Base-by-base conservation (phyloP, 2,888 invertebrate species). In the Hermodice carunculata region DNA sequence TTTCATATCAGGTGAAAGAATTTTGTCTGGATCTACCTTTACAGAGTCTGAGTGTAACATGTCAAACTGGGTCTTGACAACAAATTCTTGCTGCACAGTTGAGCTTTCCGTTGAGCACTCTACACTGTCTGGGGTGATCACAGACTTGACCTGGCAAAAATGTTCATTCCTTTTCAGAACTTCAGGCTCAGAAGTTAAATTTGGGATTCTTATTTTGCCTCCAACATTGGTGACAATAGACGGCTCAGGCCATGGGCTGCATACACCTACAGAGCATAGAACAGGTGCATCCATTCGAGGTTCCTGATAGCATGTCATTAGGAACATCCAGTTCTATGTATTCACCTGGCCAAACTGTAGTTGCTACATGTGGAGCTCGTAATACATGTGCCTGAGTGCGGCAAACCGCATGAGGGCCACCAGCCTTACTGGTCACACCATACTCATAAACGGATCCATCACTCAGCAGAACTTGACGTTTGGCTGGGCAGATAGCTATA, bases 401-500 rank as follows among this genome's bases (percentile, higher is more conserved):
- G 14, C 26, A 3, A 8, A 49, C n/a, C 29, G 26, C 29, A 5
- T 24, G 49, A 28, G 49, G 26, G 29, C 4, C 4, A 24, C 26
- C 22, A 26, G 49, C 24, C 5, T 24, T 49, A 5, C n/a, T n/a
- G 26, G 49, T 24, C 8, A 17, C 6, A 8, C 24, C 6, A n/a
- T n/a, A n/a, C n/a, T n/a, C 17, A 26, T 24, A 49, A 24, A 6
- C 26, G 3, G 19, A 11, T 14, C 26, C 49, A 46, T 61, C 46
- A 24, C 59, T 14, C 8, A 60, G 32, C 8, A 62, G 57, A 3
- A 73, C 58, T 56, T 62, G 44, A 34, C 61, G 64, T 40, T 62
- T 69, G n/a, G 68, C 61, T 4, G 70, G 69, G 11, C 70, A 61
- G n/a, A 74, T 52, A 5, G 64, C 22, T 32, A 76, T 66, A 34